Conservation (phyloP, 2,797 vertebrate species). For the Peromyscus eremicus region DNA sequence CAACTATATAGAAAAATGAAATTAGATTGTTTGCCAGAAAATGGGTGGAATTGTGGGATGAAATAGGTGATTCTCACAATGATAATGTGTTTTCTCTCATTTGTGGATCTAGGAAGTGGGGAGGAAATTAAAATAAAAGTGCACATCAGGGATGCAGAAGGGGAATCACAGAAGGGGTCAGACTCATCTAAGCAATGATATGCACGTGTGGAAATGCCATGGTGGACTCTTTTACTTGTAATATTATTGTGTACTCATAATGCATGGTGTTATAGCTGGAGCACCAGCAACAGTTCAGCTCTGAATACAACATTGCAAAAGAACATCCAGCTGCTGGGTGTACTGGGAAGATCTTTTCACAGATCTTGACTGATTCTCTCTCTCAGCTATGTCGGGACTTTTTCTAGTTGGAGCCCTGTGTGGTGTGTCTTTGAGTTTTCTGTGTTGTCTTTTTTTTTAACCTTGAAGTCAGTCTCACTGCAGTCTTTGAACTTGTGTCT, state of each 20-base stretch:
- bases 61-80: not conserved
- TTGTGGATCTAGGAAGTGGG: no score
- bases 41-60: not conserved
- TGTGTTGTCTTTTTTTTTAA: conserved; percentile 29
- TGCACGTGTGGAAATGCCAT: not conserved
- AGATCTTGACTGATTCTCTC: conserved; percentile 95
- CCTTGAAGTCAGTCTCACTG: not conserved
- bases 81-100: not conserved
- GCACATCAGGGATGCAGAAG: not conserved
- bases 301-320: conserved; percentile 87
- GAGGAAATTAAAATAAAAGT: not conserved
- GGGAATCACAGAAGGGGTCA: not conserved
- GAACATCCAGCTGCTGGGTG: conserved; percentile 87
- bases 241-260: not conserved
- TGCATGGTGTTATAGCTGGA: conserved; percentile 82
- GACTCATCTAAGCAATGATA: not conserved
- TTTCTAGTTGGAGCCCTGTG: conserved; percentile 92
- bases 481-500: not conserved
- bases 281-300: conserved; percentile 84
- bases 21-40: not conserved
- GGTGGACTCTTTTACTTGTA: not conserved
- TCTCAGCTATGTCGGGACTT: conserved; percentile 96
- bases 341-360: conserved; percentile 94
- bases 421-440: not conserved
- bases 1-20: not conserved